A percentile compares a stretch with the other conserved stretches of the same genome.
phyloP scores from a whole-genome alignment of 2,888 invertebrate genomes.

The Gastrophysa polygoni region DNA sequence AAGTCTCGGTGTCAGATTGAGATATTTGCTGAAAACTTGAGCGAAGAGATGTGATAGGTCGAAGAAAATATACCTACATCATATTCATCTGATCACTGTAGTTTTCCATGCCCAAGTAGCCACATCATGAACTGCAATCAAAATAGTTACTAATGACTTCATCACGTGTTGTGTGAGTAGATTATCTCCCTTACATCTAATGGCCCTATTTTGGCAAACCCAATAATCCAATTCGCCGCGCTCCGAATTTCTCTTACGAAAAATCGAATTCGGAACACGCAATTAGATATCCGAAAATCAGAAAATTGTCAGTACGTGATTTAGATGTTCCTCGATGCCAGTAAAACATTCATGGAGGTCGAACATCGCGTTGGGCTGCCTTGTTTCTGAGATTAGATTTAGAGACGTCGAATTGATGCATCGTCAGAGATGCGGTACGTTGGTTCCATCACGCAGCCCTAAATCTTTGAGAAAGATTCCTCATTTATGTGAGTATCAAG shows the following conservation, averaged over 20 bases:
- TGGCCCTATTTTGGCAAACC: background rate
- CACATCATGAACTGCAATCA: too few relatives aligned
- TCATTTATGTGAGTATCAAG: too few relatives aligned
- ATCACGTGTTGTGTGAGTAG: too few relatives aligned
- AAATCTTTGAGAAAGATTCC: too few relatives aligned
- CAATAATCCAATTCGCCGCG: background rate
- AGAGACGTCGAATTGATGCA: slow-evolving; percentile 37
- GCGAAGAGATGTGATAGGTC: too few relatives aligned
- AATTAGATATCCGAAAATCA: slow-evolving; percentile 37
- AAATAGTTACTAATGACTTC: too few relatives aligned
- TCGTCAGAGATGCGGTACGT: slow-evolving; percentile 29
- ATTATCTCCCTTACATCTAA: too few relatives aligned
- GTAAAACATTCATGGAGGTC: slow-evolving; percentile 41
- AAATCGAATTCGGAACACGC: slow-evolving; percentile 16
- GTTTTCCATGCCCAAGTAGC: too few relatives aligned
- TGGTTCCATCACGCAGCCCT: slow-evolving; percentile 19
- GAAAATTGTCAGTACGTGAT: slow-evolving; percentile 36
- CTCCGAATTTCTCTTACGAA: background rate
- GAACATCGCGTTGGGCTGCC: slow-evolving; percentile 23
- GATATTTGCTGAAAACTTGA: too few relatives aligned
- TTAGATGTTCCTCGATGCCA: slow-evolving; percentile 36
- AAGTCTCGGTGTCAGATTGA: too few relatives aligned
- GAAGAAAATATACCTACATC: too few relatives aligned
- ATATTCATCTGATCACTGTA: too few relatives aligned
- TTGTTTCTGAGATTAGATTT: slow-evolving; percentile 41